A percentile compares a stretch with the other conserved stretches of the same genome.
Conservation (phyloP, 1,140 invertebrate genomes). For the Bacillus rossius region DNA sequence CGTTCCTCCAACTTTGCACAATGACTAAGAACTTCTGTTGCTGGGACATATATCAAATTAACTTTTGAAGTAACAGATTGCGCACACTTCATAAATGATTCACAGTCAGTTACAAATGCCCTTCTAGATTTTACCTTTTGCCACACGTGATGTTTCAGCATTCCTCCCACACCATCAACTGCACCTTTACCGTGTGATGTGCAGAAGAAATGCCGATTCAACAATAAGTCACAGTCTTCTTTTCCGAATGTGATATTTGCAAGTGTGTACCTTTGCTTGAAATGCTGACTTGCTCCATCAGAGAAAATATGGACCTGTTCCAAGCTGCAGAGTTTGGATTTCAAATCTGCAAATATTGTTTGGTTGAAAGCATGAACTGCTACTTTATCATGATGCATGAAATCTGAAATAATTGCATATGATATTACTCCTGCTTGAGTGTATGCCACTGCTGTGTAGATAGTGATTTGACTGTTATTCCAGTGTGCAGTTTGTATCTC, state of each 20-base stretch:
- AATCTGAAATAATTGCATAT: background rate
- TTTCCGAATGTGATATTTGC: background rate
- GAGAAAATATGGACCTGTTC: slow-evolving; percentile 12
- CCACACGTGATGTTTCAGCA: too few relatives aligned
- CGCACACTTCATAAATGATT: too few relatives aligned
- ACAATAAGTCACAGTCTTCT: slow-evolving; percentile 23
- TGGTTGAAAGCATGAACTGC: background rate
- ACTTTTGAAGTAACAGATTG: too few relatives aligned
- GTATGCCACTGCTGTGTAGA: background rate
- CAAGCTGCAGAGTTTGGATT: background rate
- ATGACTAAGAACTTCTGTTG: too few relatives aligned
- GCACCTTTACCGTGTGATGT: slow-evolving; percentile 29
- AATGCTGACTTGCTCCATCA: slow-evolving; percentile 28
- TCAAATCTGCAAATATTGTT: background rate
- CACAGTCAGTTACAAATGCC: too few relatives aligned
- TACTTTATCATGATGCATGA: background rate
- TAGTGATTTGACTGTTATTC: background rate
- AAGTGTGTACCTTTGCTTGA: slow-evolving; percentile 28
- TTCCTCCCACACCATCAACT: slow-evolving; percentile 26
- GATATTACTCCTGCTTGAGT: background rate
- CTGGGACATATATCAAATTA: too few relatives aligned
- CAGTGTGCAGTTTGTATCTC: background rate
- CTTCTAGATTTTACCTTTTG: too few relatives aligned
- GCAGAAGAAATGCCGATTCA: slow-evolving; percentile 30
- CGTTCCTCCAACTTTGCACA: too few relatives aligned